Percentiles rank a stretch among this genome's conserved stretches.
Conservation (phyloP, 2,888 invertebrate genomes). For the Nomada flava region DNA sequence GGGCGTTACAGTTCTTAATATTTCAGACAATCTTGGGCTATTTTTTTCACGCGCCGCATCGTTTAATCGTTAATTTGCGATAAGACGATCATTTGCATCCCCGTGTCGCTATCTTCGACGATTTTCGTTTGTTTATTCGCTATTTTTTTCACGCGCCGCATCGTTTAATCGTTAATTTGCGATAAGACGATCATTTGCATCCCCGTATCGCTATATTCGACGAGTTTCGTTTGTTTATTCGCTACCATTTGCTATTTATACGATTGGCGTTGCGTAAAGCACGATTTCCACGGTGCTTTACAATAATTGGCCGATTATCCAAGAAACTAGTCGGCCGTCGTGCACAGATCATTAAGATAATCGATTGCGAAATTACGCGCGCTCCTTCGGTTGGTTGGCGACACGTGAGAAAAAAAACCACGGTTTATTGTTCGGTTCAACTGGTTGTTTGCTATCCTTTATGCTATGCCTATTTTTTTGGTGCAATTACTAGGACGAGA, state of each 20-base stretch:
- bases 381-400: slow-evolving; percentile 31
- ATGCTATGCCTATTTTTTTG: neutral
- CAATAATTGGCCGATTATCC: slow-evolving; percentile 49
- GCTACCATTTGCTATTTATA: neutral
- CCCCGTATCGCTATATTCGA: neutral
- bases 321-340: slow-evolving; percentile 24
- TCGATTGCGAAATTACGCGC: slow-evolving; percentile 45
- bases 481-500: too few relatives aligned
- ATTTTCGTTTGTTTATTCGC: slow-evolving; percentile 2
- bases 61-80: neutral
- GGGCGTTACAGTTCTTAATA: neutral
- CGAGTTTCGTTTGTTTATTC: slow-evolving; percentile 11
- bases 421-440: slow-evolving; percentile 24
- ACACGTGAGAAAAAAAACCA: slow-evolving; percentile 18
- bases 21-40: neutral
- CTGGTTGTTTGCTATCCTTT: neutral
- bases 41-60: neutral
- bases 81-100: too few relatives aligned
- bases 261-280: slow-evolving; percentile 31
- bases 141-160: neutral
- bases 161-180: neutral
- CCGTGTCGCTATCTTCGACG: neutral
- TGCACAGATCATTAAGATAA: slow-evolving; percentile 55
- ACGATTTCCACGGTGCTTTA: slow-evolving; percentile 26
- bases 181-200: too few relatives aligned